phyloP scores from a whole-genome alignment of 1,140 invertebrate genomes.

The Musca vetustissima region DNA sequence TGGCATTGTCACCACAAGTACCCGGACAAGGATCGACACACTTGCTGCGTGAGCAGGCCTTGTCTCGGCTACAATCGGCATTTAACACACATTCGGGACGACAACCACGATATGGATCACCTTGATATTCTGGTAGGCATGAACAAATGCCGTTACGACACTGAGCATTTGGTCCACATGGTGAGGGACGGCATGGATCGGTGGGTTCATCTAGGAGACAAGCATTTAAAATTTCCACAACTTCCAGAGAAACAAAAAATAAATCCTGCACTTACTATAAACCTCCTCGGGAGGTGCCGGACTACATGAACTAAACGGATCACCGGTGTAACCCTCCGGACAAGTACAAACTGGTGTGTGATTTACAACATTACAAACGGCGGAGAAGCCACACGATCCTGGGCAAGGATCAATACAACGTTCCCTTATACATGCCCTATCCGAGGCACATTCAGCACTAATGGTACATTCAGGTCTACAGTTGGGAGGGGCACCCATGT shows the following conservation, averaged over 20 bases:
- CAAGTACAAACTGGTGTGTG: conserved; percentile 83
- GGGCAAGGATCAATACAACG: conserved; percentile 84
- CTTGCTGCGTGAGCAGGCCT: conserved; percentile 78
- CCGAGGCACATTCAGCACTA: conserved; percentile 77
- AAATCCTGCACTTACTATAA: conserved; percentile 63
- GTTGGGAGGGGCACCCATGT: conserved; percentile 72
- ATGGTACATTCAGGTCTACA: conserved; percentile 84
- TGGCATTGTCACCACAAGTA: conserved; percentile 76
- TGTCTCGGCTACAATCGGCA: conserved; percentile 72
- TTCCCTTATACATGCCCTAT: conserved; percentile 78
- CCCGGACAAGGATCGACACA: conserved; percentile 77
- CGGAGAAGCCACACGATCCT: conserved; percentile 77
- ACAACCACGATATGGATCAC: conserved; percentile 81
- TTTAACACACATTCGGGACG: conserved; percentile 82
- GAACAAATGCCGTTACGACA: conserved; percentile 79
- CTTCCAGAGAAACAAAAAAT: conserved; percentile 62
- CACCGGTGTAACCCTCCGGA: conserved; percentile 73
- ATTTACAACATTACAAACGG: conserved; percentile 82
- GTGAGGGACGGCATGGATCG: conserved; percentile 75
- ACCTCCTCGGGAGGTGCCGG: conserved; percentile 52
- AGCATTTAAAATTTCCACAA: conserved; percentile 71
- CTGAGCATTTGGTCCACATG: conserved; percentile 77
- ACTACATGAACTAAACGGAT: conserved; percentile 78
- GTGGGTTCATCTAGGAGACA: conserved; percentile 63
- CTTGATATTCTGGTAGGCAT: conserved; percentile 77